phyloP scores from a whole-genome alignment of 1,140 invertebrate species.

The Physella acuta region DNA sequence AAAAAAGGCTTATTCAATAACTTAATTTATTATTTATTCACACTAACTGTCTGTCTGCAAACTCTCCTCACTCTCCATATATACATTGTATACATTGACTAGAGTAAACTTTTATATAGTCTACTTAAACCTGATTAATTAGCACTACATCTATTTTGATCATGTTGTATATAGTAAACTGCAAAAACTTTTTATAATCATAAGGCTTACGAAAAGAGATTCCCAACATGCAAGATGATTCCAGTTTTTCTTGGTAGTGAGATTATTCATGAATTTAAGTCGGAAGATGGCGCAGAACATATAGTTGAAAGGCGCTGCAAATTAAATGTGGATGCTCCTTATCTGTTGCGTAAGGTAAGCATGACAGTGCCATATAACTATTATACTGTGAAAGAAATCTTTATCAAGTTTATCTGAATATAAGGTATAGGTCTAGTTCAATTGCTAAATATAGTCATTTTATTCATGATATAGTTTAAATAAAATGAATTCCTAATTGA shows the following conservation, averaged over 20 bases:
- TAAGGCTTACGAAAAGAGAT: slow-evolving; percentile 90
- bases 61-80: no score
- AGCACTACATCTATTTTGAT: no score
- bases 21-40: no score
- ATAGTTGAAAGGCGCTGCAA: slow-evolving; percentile 87
- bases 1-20: no score
- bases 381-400: neutral
- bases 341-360: slow-evolving; percentile 87
- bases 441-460: slow-evolving; percentile 7
- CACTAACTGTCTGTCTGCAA: no score
- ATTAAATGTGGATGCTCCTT: slow-evolving; percentile 91
- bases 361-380: neutral
- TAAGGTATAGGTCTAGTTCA: neutral
- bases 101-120: no score
- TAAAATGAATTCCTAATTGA: no score
- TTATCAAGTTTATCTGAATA: slow-evolving; percentile 3
- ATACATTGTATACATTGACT: no score
- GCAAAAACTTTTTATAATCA: no score
- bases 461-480: no score
- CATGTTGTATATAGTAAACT: no score
- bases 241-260: slow-evolving; percentile 92
- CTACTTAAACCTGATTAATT: no score
- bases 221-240: slow-evolving; percentile 92
- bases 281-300: slow-evolving; percentile 77
- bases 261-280: slow-evolving; percentile 76